Evolutionary conservation across 2,888 invertebrate genomes (phyloP).

Genomic region (Drosophila mulleri): DNA sequence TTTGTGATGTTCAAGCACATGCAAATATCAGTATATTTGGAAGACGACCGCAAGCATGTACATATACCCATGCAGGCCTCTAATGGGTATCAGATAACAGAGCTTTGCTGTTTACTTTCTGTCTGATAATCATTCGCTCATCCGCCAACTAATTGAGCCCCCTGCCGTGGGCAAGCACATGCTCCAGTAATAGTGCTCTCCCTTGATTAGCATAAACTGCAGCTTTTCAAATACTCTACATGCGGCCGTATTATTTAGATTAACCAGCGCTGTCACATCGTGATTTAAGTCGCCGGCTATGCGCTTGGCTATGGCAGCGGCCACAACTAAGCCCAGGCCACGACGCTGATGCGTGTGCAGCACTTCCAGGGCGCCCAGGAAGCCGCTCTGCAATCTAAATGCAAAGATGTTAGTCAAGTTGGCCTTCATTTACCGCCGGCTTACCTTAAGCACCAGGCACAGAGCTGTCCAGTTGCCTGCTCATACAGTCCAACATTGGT

Average conservation of each 20-base stretch:
- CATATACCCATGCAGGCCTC: too few relatives aligned
- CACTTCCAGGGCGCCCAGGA: slow-evolving; percentile 65
- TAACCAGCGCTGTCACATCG: slow-evolving; percentile 63
- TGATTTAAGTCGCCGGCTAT: slow-evolving; percentile 49
- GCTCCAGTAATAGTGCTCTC: slow-evolving; percentile 65
- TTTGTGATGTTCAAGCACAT: too few relatives aligned
- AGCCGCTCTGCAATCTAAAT: slow-evolving; percentile 62
- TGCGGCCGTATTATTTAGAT: slow-evolving; percentile 46
- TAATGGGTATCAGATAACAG: neutral
- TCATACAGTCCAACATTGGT: slow-evolving; percentile 79
- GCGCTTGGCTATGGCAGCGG: slow-evolving; percentile 45
- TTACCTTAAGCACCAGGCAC: slow-evolving; percentile 85
- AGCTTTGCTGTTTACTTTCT: slow-evolving; percentile 13
- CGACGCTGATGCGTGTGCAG: slow-evolving; percentile 44
- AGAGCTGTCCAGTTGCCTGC: slow-evolving; percentile 65
- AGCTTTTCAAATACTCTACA: slow-evolving; percentile 53
- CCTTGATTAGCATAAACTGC: slow-evolving; percentile 31
- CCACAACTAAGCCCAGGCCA: slow-evolving; percentile 56
- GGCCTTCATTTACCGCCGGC: too few relatives aligned
- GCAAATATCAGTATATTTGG: too few relatives aligned
- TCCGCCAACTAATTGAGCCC: slow-evolving; percentile 43
- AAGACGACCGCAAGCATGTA: too few relatives aligned
- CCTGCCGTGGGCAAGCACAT: slow-evolving; percentile 47
- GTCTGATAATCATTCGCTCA: slow-evolving; percentile 10
- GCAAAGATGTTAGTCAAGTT: too few relatives aligned